These are phyloP conservation scores for Rhynchomys soricoides DNA, from an alignment of 2,113 vertebrate genomes.

Conservation along the genomic window DNA sequence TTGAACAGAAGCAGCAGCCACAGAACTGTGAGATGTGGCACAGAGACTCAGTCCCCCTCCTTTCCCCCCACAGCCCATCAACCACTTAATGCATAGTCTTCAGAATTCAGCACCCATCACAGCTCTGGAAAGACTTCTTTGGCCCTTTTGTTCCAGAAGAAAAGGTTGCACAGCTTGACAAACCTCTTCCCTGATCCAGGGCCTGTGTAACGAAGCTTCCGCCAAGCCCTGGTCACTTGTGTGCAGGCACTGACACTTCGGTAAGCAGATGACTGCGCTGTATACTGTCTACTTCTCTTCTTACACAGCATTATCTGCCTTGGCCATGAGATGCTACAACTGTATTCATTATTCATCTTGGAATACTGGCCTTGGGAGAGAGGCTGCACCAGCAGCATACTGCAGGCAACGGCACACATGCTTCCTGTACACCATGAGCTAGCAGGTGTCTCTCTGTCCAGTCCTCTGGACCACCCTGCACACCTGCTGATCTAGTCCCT, in stretches of 20 bases:
- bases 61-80: neutral
- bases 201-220: neutral
- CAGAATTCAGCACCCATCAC: neutral
- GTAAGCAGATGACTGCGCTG: neutral
- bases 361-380: neutral
- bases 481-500: neutral
- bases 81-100: neutral
- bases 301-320: neutral
- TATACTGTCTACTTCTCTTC: neutral
- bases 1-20: neutral
- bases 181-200: neutral
- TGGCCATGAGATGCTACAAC: neutral
- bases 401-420: fast-evolving
- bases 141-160: neutral
- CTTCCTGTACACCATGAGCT: neutral
- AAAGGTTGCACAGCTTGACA: neutral
- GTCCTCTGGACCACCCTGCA: neutral
- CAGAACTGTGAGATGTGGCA: neutral
- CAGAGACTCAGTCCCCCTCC: neutral
- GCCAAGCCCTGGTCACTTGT: neutral
- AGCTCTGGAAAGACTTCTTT: neutral
- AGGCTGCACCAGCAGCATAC: fast-evolving
- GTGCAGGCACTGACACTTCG: neutral
- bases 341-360: neutral
- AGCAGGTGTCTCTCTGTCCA: fast-evolving